phyloP scores from a whole-genome alignment of 2,888 invertebrate genomes.

The Chrysolina haemoptera region DNA sequence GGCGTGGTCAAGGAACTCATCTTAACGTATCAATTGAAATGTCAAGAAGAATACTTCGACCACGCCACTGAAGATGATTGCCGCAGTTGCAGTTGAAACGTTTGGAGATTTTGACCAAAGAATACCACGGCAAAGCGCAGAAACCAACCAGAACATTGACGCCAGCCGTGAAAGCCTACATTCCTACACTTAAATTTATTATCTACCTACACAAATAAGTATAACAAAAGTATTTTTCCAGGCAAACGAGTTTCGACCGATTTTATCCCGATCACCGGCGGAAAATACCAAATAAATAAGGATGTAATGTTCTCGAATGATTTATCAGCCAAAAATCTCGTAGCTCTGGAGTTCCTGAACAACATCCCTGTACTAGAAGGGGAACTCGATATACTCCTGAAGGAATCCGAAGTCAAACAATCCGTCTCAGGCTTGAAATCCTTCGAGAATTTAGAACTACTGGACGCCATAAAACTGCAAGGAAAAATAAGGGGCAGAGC shows the following conservation, averaged over 20 bases:
- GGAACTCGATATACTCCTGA: constrained; percentile 70
- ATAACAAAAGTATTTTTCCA: constrained; percentile 41
- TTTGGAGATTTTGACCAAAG: too few relatives aligned
- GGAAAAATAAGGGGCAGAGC: constrained; percentile 70
- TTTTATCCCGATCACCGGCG: constrained; percentile 67
- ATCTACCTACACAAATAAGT: too few relatives aligned
- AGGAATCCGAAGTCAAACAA: constrained; percentile 67
- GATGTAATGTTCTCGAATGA: constrained; percentile 68
- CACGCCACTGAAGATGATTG: too few relatives aligned
- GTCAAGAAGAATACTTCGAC: too few relatives aligned
- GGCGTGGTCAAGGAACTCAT: too few relatives aligned
- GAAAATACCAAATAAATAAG: constrained; percentile 68
- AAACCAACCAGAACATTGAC: too few relatives aligned
- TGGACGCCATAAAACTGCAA: constrained; percentile 68
- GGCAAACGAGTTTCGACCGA: constrained; percentile 59
- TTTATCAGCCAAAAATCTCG: constrained; percentile 66
- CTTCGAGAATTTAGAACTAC: constrained; percentile 69
- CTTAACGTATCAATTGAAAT: too few relatives aligned
- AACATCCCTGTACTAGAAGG: constrained; percentile 68
- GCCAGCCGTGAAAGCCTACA: too few relatives aligned
- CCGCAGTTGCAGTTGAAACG: too few relatives aligned
- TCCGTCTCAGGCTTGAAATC: constrained; percentile 68
- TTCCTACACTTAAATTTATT: too few relatives aligned
- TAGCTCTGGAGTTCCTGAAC: constrained; percentile 69
- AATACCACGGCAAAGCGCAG: too few relatives aligned